phyloP scores from a whole-genome alignment of 2,888 invertebrate genomes.

The Nephrotoma guestfalica region DNA sequence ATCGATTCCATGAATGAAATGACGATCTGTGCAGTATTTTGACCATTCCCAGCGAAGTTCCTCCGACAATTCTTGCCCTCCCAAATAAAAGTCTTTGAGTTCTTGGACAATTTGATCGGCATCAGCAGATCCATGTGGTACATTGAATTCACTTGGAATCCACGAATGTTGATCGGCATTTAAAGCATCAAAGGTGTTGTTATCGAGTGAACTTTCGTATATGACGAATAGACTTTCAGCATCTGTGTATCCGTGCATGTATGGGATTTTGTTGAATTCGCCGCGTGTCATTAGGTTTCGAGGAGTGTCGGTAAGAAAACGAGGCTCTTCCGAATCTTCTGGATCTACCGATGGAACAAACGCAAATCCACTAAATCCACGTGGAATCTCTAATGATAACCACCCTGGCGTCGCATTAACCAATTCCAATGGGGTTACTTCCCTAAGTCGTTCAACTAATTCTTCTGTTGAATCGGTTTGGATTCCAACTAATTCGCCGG shows the following conservation, averaged over 20 bases:
- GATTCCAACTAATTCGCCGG: slow-evolving; percentile 46
- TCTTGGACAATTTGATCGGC: slow-evolving; percentile 6
- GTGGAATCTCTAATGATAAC: background rate
- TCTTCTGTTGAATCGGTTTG: slow-evolving; percentile 30
- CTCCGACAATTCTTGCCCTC: slow-evolving; percentile 1
- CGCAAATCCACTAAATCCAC: slow-evolving; percentile 8
- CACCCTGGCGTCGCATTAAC: slow-evolving; percentile 3
- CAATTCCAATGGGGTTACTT: background rate
- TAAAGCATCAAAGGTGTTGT: background rate
- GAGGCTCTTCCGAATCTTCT: background rate
- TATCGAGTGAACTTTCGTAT: slow-evolving; percentile 2
- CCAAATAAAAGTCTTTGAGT: slow-evolving; percentile 10
- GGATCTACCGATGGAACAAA: slow-evolving; percentile 11
- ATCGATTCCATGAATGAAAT: slow-evolving; percentile 10
- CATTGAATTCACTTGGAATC: slow-evolving; percentile 7
- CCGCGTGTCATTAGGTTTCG: slow-evolving; percentile 8
- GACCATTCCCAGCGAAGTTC: slow-evolving; percentile 7
- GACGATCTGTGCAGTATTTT: slow-evolving; percentile 8
- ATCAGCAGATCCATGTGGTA: background rate
- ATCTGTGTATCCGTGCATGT: slow-evolving; percentile 11
- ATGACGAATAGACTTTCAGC: slow-evolving; percentile 10
- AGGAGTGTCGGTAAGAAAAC: slow-evolving; percentile 10
- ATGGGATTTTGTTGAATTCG: slow-evolving; percentile 11
- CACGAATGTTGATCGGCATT: slow-evolving; percentile 8
- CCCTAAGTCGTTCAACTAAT: slow-evolving; percentile 6